Conservation (phyloP, 2,113 vertebrate species). For the Centrocercus urophasianus region DNA sequence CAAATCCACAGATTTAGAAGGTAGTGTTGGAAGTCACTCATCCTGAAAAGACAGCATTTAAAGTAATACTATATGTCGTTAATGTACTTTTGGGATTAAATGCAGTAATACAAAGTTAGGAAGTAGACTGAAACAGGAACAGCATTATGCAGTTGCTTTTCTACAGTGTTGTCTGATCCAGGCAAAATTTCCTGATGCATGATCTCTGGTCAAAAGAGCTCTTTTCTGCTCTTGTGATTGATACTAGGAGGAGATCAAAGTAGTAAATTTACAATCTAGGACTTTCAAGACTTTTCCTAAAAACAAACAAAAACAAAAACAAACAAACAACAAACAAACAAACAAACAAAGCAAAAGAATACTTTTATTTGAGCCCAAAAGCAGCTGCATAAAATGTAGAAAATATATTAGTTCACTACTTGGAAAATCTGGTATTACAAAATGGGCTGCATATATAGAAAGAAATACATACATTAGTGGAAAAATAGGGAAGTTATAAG, state of each 20-base stretch:
- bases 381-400: not conserved
- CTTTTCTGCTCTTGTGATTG: not conserved
- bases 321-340: no score
- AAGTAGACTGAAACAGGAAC: not conserved
- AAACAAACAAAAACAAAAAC: no score
- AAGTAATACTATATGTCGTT: not conserved
- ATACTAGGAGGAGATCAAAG: not conserved
- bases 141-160: not conserved
- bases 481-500: not conserved
- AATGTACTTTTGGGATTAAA: not conserved
- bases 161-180: not conserved
- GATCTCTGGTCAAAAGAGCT: not conserved
- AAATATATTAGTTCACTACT: not conserved
- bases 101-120: not conserved
- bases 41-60: not conserved
- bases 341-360: no score
- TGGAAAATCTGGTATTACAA: not conserved
- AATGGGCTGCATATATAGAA: not conserved
- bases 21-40: not conserved
- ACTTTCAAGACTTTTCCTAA: not conserved
- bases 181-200: not conserved
- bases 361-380: not conserved
- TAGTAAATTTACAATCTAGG: not conserved
- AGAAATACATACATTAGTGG: not conserved
- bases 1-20: not conserved